A percentile compares a stretch with the other conserved stretches of the same genome.
Conservation (phyloP, 2,888 invertebrate genomes). For the Balanococcus diminutus region DNA sequence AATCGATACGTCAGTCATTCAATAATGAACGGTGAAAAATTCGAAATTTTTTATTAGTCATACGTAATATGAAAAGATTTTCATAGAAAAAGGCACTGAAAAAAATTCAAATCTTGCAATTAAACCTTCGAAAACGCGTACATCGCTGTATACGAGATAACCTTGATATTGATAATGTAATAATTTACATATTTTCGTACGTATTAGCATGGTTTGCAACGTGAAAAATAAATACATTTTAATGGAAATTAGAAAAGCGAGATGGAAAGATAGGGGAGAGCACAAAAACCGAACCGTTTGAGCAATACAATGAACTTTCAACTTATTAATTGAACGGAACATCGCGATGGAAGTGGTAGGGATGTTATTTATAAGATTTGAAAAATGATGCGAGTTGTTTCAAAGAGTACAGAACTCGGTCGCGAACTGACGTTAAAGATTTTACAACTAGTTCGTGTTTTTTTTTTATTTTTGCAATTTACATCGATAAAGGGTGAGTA, state of each 20-base stretch:
- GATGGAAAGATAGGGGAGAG: background rate
- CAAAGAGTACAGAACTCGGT: background rate
- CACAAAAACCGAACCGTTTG: background rate
- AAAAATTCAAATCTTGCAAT: conserved; percentile 1
- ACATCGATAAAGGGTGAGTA: conserved; percentile 9
- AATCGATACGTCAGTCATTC: background rate
- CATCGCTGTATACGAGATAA: background rate
- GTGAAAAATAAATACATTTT: conserved; percentile 15
- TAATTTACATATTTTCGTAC: conserved; percentile 27
- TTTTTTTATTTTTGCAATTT: background rate
- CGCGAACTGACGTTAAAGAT: background rate
- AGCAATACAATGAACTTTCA: conserved; percentile 45
- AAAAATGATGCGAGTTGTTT: conserved; percentile 15
- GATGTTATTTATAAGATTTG: conserved; percentile 44
- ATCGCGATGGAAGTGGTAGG: background rate
- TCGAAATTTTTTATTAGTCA: conserved; percentile 20
- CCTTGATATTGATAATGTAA: conserved; percentile 35
- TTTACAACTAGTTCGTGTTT: conserved; percentile 6
- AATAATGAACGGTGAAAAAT: background rate
- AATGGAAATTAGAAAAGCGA: background rate
- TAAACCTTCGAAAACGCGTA: too few relatives aligned
- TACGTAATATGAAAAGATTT: background rate
- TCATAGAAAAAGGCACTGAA: background rate
- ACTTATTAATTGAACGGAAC: conserved; percentile 26
- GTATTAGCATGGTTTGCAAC: conserved; percentile 17